Conservation (phyloP, 2,888 invertebrate genomes). For the Frankliniella intonsa region DNA sequence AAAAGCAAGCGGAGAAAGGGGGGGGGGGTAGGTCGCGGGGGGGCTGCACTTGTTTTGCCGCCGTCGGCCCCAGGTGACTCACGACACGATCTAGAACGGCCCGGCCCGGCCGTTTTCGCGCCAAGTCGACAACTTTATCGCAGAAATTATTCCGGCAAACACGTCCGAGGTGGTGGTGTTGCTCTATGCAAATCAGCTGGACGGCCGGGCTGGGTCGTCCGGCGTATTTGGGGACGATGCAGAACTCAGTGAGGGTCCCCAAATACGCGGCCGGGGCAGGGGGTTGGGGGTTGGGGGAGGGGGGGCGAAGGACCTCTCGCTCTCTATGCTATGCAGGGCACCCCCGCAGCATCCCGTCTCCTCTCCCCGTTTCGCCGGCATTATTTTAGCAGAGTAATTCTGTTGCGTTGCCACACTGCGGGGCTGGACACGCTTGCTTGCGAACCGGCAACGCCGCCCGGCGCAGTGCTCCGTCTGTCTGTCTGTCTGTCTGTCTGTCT, state of each 20-base stretch:
- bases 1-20: not conserved
- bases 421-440: slow-evolving; percentile 5
- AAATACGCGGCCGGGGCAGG: no score
- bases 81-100: not conserved
- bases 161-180: not conserved
- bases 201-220: no score
- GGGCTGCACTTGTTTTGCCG: not conserved
- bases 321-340: no score
- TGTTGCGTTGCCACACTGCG: slow-evolving; percentile 11
- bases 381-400: slow-evolving; percentile 17
- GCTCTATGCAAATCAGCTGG: not conserved
- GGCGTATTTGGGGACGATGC: no score
- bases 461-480: not conserved
- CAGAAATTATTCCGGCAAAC: not conserved
- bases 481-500: not conserved
- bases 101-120: not conserved
- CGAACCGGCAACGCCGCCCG: not conserved
- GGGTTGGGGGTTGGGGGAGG: no score
- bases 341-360: not conserved
- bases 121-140: not conserved
- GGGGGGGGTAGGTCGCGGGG: no score
- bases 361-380: not conserved
- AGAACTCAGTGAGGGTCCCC: no score
- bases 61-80: not conserved
- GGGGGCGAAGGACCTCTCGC: not conserved